Evolutionary conservation across 1,140 invertebrate genomes (phyloP), one percentile per base, ranked within the genome.

Genomic region (Leptinotarsa texana): DNA sequence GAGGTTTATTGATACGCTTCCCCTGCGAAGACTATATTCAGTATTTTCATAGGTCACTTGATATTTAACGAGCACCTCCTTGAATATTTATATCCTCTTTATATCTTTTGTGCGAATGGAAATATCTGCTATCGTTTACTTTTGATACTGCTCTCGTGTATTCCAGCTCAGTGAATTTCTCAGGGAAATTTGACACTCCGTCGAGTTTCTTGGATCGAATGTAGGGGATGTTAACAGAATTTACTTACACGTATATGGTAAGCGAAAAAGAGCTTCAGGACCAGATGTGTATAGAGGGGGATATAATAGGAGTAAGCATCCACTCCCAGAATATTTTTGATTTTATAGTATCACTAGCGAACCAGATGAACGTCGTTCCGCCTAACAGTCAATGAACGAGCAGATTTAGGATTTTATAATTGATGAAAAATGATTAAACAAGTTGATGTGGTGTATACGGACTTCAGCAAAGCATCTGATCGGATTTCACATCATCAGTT

Each of bases 31-130:
- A 21, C 21, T 65, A 65, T 65, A 65, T 65, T 22, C 63, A 65
- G 63, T 65, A 78, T 73, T 78, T 78, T 70, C 76, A 78, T 78
- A 75, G 74, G 74, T 73, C 74, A 78, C 76, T 78, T 78, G 76
- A 78, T 78, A 78, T 78, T 74, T 78, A 78, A 78, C 76, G 74
- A 78, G 74, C 74, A 27, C 74, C 69, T 62, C 69, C 49, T 68
- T 78, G 76, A 74, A 78, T 78, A 78, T 78, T 78, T 78, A 78
- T 78, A 73, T 67, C 63, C 76, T 66, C 76, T 78, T 78, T 67
- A 78, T 70, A 75, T 75, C 76, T 49, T 22, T 65, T 65, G 74
- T 73, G 69, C 69, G 69, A 78, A 78, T 78, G 74, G 76, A 78
- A 78, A 78, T 75, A 78, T 78, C 76, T 71, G 65, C 68, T 75